Percentiles rank a stretch among this genome's conserved stretches.
Evolutionary conservation across 2,888 invertebrate genomes (phyloP).

Genomic region (Drosophila setosimentum): DNA sequence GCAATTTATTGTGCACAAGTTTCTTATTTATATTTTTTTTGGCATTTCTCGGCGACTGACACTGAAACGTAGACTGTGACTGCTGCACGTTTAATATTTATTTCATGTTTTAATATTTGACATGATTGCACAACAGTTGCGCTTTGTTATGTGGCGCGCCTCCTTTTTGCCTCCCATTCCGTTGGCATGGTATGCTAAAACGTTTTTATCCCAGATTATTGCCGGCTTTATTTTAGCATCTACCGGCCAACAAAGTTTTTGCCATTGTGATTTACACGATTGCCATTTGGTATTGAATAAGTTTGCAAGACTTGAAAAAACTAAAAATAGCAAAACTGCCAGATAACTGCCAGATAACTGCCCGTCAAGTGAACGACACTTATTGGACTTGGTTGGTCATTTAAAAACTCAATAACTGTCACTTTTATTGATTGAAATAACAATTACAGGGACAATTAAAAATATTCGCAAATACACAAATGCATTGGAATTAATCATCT

Average conservation of each 20-base stretch:
- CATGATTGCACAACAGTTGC: slow-evolving; percentile 75
- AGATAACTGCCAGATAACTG: slow-evolving; percentile 20
- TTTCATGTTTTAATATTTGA: slow-evolving; percentile 82
- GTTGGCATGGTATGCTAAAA: slow-evolving; percentile 4
- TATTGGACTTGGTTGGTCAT: slow-evolving; percentile 30
- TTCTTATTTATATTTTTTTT: slow-evolving; percentile 45
- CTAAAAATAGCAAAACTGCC: not conserved
- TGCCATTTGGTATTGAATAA: slow-evolving; percentile 70
- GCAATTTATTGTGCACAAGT: slow-evolving; percentile 69
- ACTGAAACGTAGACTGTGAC: slow-evolving; percentile 21
- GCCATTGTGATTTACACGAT: slow-evolving; percentile 33
- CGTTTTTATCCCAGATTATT: slow-evolving; percentile 41
- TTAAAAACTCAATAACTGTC: not conserved
- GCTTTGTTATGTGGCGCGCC: slow-evolving; percentile 27
- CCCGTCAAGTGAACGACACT: slow-evolving; percentile 48
- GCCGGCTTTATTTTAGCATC: slow-evolving; percentile 30
- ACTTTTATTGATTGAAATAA: slow-evolving; percentile 19
- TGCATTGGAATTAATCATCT: not conserved
- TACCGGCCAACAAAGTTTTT: slow-evolving; percentile 39
- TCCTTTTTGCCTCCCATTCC: not conserved
- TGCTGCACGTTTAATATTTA: slow-evolving; percentile 75
- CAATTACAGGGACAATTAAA: not conserved
- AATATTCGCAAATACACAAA: not conserved
- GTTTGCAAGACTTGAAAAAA: slow-evolving; percentile 39
- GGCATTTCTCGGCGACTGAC: slow-evolving; percentile 1